Percentiles rank a stretch among this genome's conserved stretches.
These are phyloP conservation scores for Xenopus borealis DNA, from an alignment of 2,113 vertebrate species.

Conservation along the genomic window DNA sequence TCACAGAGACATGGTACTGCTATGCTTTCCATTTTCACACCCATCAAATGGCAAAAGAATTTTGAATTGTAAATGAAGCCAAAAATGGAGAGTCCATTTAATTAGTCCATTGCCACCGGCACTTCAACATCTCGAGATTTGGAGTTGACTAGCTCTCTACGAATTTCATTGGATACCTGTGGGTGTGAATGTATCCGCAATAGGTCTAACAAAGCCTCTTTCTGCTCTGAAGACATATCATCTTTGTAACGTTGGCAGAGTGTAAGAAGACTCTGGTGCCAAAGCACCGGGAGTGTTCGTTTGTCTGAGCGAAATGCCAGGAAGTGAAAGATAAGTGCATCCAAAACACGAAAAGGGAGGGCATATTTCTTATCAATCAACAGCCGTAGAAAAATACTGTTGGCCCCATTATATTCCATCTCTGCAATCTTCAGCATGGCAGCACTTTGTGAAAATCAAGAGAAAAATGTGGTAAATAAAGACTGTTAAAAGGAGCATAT, in stretches of 20 bases:
- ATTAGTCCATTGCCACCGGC: no score
- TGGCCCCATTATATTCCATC: slow-evolving; percentile 94
- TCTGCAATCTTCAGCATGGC: slow-evolving; percentile 95
- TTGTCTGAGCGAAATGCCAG: slow-evolving; percentile 82
- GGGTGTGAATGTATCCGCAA: slow-evolving; percentile 84
- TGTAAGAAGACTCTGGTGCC: slow-evolving; percentile 93
- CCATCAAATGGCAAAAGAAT: no score
- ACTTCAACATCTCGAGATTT: slow-evolving; percentile 76
- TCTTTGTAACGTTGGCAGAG: slow-evolving; percentile 93
- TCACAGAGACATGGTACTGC: no score
- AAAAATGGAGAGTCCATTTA: no score
- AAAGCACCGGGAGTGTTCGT: slow-evolving; percentile 86
- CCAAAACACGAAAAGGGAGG: slow-evolving; percentile 93
- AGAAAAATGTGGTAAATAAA: fast-evolving
- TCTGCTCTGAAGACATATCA: slow-evolving; percentile 89
- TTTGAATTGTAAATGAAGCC: no score
- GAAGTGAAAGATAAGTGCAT: slow-evolving; percentile 94
- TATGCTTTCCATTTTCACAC: no score
- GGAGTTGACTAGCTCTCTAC: slow-evolving; percentile 83
- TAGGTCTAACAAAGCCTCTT: slow-evolving; percentile 82
- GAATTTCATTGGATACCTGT: slow-evolving; percentile 76
- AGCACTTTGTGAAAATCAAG: slow-evolving; percentile 63
- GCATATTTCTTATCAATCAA: slow-evolving; percentile 96
- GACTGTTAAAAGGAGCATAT: no score
- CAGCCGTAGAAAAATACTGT: slow-evolving; percentile 93